Conservation (phyloP, 2,113 vertebrate genomes). For the Grammomys dolichurus region DNA sequence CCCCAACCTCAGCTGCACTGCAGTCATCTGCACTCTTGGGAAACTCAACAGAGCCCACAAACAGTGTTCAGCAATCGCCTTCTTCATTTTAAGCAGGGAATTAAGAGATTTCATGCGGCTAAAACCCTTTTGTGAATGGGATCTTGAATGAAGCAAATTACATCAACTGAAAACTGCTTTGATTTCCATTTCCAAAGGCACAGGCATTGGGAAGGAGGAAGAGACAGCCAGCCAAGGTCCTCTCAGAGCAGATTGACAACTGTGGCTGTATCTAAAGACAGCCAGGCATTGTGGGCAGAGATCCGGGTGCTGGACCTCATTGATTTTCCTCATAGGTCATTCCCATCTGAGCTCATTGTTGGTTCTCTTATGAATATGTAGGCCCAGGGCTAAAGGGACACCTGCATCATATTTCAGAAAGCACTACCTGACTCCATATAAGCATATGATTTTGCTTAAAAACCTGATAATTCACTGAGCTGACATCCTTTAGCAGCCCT, state of each 20-base stretch:
- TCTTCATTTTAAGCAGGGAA: constrained; percentile 54
- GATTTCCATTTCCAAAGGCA: constrained; percentile 47
- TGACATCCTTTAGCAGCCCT: constrained; percentile 74
- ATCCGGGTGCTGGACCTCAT: not conserved
- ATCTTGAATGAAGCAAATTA: constrained; percentile 68
- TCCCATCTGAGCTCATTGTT: not conserved
- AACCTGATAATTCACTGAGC: constrained; percentile 74
- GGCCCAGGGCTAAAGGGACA: not conserved
- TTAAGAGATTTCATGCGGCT: constrained; percentile 59
- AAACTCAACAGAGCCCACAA: constrained; percentile 14
- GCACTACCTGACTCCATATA: constrained; percentile 28
- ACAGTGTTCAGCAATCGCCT: not conserved
- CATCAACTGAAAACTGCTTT: constrained; percentile 46
- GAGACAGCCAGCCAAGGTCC: not conserved
- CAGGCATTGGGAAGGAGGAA: not conserved
- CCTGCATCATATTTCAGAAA: not conserved
- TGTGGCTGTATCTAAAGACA: not conserved
- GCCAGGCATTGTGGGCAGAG: not conserved
- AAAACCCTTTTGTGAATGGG: constrained; percentile 37
- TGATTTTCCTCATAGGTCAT: constrained; percentile 41
- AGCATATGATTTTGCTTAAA: constrained; percentile 68
- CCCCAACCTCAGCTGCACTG: rapidly evolving
- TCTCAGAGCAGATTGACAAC: constrained; percentile 36
- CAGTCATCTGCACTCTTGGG: not conserved
- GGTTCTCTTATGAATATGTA: not conserved